Evolutionary conservation across 2,888 invertebrate species (phyloP).

Genomic region (Monochamus alternatus): DNA sequence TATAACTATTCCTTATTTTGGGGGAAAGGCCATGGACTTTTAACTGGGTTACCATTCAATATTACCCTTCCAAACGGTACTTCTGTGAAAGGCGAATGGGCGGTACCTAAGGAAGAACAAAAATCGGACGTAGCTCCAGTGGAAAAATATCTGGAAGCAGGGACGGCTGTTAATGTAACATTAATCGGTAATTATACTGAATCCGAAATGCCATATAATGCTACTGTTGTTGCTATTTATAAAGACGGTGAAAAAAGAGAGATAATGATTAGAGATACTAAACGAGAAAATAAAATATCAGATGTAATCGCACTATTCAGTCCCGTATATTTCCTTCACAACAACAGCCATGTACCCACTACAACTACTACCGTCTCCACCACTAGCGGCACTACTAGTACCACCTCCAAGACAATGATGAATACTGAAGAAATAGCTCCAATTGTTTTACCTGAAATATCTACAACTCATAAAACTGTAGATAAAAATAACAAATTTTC

Average conservation of each 20-base stretch:
- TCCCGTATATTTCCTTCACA: slow-evolving; percentile 84
- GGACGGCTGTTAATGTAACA: slow-evolving; percentile 88
- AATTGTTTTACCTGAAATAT: slow-evolving; percentile 47
- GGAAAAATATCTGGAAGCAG: slow-evolving; percentile 77
- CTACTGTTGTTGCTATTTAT: slow-evolving; percentile 81
- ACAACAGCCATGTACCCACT: slow-evolving; percentile 85
- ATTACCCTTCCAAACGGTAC: slow-evolving; percentile 77
- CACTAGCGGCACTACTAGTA: slow-evolving; percentile 71
- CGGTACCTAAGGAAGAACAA: slow-evolving; percentile 72
- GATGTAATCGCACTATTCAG: slow-evolving; percentile 83
- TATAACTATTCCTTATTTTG: slow-evolving; percentile 83
- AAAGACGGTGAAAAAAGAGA: slow-evolving; percentile 76
- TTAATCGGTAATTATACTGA: slow-evolving; percentile 82
- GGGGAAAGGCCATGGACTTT: slow-evolving; percentile 85
- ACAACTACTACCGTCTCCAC: slow-evolving; percentile 78
- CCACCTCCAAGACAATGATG: slow-evolving; percentile 70
- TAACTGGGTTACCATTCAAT: slow-evolving; percentile 80
- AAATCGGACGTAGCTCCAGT: slow-evolving; percentile 76
- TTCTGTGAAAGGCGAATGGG: slow-evolving; percentile 79
- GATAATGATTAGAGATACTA: slow-evolving; percentile 77
- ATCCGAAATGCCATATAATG: slow-evolving; percentile 83
- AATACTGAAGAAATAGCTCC: slow-evolving; percentile 70
- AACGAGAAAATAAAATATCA: slow-evolving; percentile 78
- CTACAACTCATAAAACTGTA: slow-evolving; percentile 45
- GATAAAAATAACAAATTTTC: slow-evolving; percentile 45